Evolutionary conservation across 2,888 invertebrate species (phyloP).

Genomic region (Agapetus fuscipes): DNA sequence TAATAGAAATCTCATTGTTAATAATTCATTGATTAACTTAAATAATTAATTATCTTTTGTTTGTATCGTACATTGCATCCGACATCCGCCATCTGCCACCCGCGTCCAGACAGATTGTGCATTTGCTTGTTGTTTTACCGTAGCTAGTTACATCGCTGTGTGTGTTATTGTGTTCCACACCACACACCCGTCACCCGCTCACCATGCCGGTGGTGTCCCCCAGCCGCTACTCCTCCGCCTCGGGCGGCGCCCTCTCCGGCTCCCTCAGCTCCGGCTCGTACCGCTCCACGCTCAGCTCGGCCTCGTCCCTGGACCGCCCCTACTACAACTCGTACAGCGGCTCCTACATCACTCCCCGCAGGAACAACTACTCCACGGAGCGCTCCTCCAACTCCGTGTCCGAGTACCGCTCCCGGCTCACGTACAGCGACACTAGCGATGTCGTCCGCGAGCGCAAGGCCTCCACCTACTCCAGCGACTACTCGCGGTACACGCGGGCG

Average conservation of each 20-base stretch:
- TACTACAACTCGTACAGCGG: slow-evolving; percentile 38
- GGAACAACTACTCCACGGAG: slow-evolving; percentile 28
- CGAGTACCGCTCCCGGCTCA: slow-evolving; percentile 25
- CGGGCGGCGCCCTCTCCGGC: slow-evolving; percentile 34
- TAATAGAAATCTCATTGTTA: too few relatives aligned
- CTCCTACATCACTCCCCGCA: slow-evolving; percentile 30
- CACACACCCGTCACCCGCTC: too few relatives aligned
- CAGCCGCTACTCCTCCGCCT: slow-evolving; percentile 35
- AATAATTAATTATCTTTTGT: too few relatives aligned
- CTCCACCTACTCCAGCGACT: slow-evolving; percentile 34
- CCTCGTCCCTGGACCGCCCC: slow-evolving; percentile 45
- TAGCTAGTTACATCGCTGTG: too few relatives aligned
- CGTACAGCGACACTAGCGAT: slow-evolving; percentile 31
- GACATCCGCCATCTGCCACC: too few relatives aligned
- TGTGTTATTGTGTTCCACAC: too few relatives aligned
- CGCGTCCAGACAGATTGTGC: too few relatives aligned
- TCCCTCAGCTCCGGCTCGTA: slow-evolving; percentile 40
- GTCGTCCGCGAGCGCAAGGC: slow-evolving; percentile 35
- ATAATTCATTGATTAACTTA: too few relatives aligned
- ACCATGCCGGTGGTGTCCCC: slow-evolving; percentile 52
- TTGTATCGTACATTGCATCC: too few relatives aligned
- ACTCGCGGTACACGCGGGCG: slow-evolving; percentile 32
- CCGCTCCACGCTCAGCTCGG: slow-evolving; percentile 36
- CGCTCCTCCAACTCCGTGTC: slow-evolving; percentile 32
- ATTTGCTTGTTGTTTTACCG: too few relatives aligned